Conservation (phyloP, 2,888 invertebrate genomes). For the Eupeodes latifasciatus region DNA sequence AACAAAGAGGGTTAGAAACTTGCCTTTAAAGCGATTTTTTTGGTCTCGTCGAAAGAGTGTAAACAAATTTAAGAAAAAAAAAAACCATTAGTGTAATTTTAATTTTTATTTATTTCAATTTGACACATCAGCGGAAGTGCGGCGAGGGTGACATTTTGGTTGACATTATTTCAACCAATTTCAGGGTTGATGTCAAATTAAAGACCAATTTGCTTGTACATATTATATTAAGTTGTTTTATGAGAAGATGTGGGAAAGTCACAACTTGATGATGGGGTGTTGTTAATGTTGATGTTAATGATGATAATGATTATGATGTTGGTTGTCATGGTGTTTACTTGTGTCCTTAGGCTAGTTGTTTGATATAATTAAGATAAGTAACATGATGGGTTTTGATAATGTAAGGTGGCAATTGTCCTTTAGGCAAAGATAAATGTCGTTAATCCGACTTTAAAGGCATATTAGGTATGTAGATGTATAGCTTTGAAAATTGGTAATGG, state of each 20-base stretch:
- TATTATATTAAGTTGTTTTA: not conserved
- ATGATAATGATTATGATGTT: not conserved
- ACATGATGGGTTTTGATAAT: slow-evolving; percentile 36
- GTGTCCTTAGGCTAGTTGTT: slow-evolving; percentile 51
- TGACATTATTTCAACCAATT: slow-evolving; percentile 53
- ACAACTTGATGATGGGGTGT: slow-evolving; percentile 19
- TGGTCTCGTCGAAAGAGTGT: slow-evolving; percentile 10
- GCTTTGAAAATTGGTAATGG: not conserved
- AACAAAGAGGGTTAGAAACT: slow-evolving; percentile 42
- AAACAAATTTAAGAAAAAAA: slow-evolving; percentile 4
- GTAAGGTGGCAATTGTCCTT: slow-evolving; percentile 64
- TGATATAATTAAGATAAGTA: slow-evolving; percentile 73
- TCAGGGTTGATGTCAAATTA: slow-evolving; percentile 66
- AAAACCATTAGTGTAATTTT: slow-evolving; percentile 71
- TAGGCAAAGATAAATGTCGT: slow-evolving; percentile 45
- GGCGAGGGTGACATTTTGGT: slow-evolving; percentile 44
- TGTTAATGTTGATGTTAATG: slow-evolving; percentile 4
- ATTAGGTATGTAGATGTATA: not conserved
- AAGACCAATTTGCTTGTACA: slow-evolving; percentile 71
- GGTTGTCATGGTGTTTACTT: slow-evolving; percentile 65
- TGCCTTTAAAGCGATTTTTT: slow-evolving; percentile 57
- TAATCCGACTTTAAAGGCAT: slow-evolving; percentile 36
- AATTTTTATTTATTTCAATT: slow-evolving; percentile 72
- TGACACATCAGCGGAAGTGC: slow-evolving; percentile 26
- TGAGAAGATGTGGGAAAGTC: slow-evolving; percentile 49